Evolutionary conservation across 2,888 invertebrate genomes (phyloP).

Genomic region (Diarsia mendica): DNA sequence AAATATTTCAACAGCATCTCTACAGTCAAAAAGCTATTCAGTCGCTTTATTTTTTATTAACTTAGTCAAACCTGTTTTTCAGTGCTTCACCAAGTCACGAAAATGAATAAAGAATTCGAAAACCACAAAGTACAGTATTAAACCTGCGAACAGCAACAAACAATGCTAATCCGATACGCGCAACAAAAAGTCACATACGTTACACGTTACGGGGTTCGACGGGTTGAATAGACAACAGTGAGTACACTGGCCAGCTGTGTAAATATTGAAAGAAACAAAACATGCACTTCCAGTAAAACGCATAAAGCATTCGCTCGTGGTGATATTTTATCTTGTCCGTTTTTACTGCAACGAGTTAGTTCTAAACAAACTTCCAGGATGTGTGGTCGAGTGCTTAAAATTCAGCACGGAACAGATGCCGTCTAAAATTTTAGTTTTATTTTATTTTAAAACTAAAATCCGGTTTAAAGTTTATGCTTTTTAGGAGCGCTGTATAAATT

Average conservation of each 20-base stretch:
- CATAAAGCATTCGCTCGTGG: conserved; percentile 67
- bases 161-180: conserved; percentile 12
- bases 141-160: conserved; percentile 21
- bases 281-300: conserved; percentile 46
- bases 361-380: conserved; percentile 82
- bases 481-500: conserved; percentile 57
- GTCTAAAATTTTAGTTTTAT: conserved; percentile 78
- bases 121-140: conserved; percentile 26
- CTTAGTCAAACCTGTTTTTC: background rate
- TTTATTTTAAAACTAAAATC: conserved; percentile 69
- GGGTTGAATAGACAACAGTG: conserved; percentile 5
- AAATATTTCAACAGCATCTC: no score
- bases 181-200: conserved; percentile 22
- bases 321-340: conserved; percentile 78
- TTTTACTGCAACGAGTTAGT: conserved; percentile 79
- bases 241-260: conserved; percentile 46
- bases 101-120: background rate
- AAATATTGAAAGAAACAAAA: conserved; percentile 65
- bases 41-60: background rate
- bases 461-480: conserved; percentile 70
- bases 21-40: background rate
- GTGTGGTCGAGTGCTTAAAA: conserved; percentile 77
- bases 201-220: conserved; percentile 16
- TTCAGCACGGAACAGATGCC: conserved; percentile 77
- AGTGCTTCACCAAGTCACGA: background rate